Percentiles rank a stretch among this genome's conserved stretches.
Conservation (phyloP, 2,797 vertebrate genomes). For the Odontamblyopus lacepedii region DNA sequence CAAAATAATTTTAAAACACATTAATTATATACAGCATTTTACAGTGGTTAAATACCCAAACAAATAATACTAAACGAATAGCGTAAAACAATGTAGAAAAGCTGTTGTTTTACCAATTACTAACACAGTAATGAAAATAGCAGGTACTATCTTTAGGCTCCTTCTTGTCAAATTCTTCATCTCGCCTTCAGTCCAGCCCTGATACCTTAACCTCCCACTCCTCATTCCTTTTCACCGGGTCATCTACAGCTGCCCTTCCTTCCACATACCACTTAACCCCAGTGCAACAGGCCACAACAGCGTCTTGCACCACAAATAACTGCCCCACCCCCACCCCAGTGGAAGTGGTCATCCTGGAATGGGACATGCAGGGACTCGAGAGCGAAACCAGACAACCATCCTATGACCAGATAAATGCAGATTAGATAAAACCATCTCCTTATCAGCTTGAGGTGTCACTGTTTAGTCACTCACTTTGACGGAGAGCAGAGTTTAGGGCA, state of each 20-base stretch:
- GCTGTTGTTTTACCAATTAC: not conserved
- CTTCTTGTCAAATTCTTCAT: constrained; percentile 9
- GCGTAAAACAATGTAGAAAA: not conserved
- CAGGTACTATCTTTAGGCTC: not conserved
- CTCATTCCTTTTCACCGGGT: constrained; percentile 38
- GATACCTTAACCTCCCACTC: constrained; percentile 25
- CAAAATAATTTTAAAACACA: too few relatives aligned
- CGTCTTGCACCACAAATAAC: constrained; percentile 39
- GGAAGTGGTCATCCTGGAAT: constrained; percentile 35
- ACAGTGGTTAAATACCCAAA: not conserved
- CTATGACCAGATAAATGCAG: constrained; percentile 51
- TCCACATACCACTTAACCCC: constrained; percentile 60
- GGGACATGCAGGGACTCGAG: constrained; percentile 44
- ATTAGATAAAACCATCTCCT: constrained; percentile 21
- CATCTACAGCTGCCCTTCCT: constrained; percentile 39
- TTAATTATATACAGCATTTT: not conserved
- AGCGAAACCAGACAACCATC: constrained; percentile 28
- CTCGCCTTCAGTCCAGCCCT: constrained; percentile 9
- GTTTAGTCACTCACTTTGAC: constrained; percentile 9
- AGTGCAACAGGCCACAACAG: constrained; percentile 43
- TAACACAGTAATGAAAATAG: not conserved
- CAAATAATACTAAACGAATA: too few relatives aligned
- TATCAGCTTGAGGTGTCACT: constrained; percentile 24
- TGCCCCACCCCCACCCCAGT: constrained; percentile 6
- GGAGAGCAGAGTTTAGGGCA: constrained; percentile 14